Conservation (phyloP, 2,797 vertebrate species). For the Fundulus diaphanus region DNA sequence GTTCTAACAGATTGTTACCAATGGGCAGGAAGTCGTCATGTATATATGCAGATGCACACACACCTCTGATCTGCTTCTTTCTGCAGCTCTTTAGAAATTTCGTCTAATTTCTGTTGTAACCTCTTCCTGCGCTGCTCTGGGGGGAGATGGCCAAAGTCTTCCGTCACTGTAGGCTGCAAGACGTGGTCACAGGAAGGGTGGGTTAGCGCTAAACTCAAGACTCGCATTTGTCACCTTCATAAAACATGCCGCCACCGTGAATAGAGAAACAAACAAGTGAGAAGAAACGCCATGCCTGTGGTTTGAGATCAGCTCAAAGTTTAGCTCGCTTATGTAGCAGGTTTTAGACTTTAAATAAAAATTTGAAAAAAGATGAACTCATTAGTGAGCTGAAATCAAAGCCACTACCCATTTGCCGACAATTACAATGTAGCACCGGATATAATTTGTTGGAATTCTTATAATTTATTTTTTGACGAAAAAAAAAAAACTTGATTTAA, state of each 20-base stretch:
- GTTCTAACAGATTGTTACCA: conserved; percentile 52
- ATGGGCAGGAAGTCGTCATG: conserved; percentile 17
- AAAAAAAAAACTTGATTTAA: background rate
- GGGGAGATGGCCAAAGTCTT: conserved; percentile 89
- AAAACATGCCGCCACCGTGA: background rate
- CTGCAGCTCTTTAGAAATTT: conserved; percentile 86
- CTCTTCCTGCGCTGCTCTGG: conserved; percentile 91
- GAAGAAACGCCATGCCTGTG: conserved; percentile 10
- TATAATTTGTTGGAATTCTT: no score
- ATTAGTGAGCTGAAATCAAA: conserved; percentile 57
- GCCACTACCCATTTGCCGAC: conserved; percentile 23
- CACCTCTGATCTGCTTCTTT: conserved; percentile 93
- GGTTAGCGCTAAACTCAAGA: conserved; percentile 14
- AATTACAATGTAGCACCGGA: background rate
- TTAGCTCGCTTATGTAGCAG: conserved; percentile 1
- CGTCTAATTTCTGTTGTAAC: conserved; percentile 88
- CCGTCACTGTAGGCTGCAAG: conserved; percentile 82
- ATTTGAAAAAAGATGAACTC: background rate
- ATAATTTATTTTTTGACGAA: no score
- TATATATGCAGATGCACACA: conserved; percentile 14
- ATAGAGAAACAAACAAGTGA: conserved; percentile 7
- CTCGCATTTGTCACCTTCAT: conserved; percentile 11
- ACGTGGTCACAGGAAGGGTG: conserved; percentile 47
- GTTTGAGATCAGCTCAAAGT: conserved; percentile 51
- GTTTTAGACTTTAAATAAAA: background rate